These are phyloP conservation scores for Aspidapion aeneum DNA, from an alignment of 2,888 invertebrate genomes.

Conservation along the genomic window DNA sequence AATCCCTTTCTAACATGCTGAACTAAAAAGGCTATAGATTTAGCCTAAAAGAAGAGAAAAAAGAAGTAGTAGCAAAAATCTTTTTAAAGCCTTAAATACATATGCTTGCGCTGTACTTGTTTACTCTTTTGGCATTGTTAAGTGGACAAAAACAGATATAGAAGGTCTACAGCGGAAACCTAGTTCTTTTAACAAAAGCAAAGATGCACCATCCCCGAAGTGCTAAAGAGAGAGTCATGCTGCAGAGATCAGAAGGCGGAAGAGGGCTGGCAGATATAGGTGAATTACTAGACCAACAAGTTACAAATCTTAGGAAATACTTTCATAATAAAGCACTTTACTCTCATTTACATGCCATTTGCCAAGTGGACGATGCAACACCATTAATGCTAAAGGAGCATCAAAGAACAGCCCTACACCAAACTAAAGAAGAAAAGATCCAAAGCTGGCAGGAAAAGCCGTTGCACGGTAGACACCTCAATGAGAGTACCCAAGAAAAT, in stretches of 20 bases:
- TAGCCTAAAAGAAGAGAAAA: background rate
- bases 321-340: background rate
- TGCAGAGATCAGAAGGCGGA: background rate
- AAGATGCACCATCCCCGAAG: background rate
- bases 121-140: background rate
- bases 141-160: background rate
- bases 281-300: background rate
- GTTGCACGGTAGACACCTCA: slow-evolving; percentile 14
- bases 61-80: background rate
- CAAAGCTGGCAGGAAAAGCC: slow-evolving; percentile 9
- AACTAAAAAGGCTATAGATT: background rate
- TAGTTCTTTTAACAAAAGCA: background rate
- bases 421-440: background rate
- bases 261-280: background rate
- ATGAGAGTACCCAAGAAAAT: slow-evolving; percentile 10
- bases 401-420: background rate
- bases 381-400: background rate
- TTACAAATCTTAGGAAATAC: background rate
- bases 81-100: background rate
- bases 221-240: background rate
- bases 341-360: background rate
- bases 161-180: background rate
- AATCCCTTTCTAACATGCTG: background rate
- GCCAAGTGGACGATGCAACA: background rate
- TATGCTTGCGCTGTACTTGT: background rate